Evolutionary conservation across 2,113 vertebrate species (phyloP), one percentile per base, ranked within the genome.

Genomic region (Tragelaphus buxtoni): DNA sequence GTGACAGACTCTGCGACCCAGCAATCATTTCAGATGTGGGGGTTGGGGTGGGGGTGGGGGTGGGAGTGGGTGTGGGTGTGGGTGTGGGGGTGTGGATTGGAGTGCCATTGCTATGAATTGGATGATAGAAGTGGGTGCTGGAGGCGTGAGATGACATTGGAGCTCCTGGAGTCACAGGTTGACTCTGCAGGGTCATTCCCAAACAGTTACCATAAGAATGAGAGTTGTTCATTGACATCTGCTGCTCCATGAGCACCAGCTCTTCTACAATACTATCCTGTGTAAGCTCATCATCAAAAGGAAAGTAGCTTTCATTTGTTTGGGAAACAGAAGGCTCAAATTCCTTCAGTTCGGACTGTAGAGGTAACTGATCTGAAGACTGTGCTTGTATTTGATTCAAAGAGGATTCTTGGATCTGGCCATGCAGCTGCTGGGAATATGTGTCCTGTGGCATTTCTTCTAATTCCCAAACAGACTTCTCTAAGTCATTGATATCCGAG

Each of bases 181-280:
- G 99, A 94, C 96, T 98, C 96, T 99, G 99, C 61, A 99, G 97
- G 2, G 99, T 49, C 97, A 99, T 98, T 35, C 99, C 99, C 24
- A 99, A 98, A 96, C 99, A 99, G 94, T 98, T 97, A 35, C 99
- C 89, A 0, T 99, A 99, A 85, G 98, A 96, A 97, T 99, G 99
- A 81, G 99, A 98, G 95, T 97, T 98, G 96, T 99, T 99, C 96
- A 99, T 98, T 35, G 99, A 99, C 99, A 99, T 99, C 93, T 99
- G 99, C 98, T 99, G 99, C 96, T 99, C 99, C 99, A 99, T 99
- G 97, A 99, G 99, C 96, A 99, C 99, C 97, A 99, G 98, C 97
- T 99, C 99, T 98, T 99, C 99, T 95, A 99, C 99, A 76, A 99
- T 99, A 98, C 99, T 99, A 97, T 99, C 99, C 97, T 99, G 99